phyloP scores from a whole-genome alignment of 2,797 vertebrate genomes.

The Gastrophryne carolinensis region DNA sequence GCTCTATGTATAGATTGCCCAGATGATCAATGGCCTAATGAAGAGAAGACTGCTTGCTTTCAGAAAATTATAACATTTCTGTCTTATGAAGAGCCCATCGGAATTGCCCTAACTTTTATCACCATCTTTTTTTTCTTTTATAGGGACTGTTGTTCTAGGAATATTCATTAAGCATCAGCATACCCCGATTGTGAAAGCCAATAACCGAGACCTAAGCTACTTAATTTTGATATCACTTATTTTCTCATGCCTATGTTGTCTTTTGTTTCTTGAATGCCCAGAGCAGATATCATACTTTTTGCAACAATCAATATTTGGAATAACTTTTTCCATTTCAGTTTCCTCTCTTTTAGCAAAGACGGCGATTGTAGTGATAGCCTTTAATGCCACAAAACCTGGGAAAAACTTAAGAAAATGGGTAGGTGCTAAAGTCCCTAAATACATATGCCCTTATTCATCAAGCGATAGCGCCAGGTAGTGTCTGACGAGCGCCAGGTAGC shows the following conservation, averaged over 20 bases:
- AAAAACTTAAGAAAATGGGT: slow-evolving; percentile 35
- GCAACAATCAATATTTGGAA: slow-evolving; percentile 38
- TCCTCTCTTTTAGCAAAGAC: slow-evolving; percentile 46
- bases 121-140: background rate
- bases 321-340: slow-evolving; percentile 36
- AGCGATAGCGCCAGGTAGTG: too few relatives aligned
- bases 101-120: slow-evolving; percentile 23
- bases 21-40: slow-evolving; percentile 42
- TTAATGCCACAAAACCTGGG: slow-evolving; percentile 50
- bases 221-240: slow-evolving; percentile 33
- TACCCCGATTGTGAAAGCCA: slow-evolving; percentile 45
- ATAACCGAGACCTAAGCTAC: slow-evolving; percentile 44
- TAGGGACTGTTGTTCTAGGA: background rate
- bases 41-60: slow-evolving; percentile 15
- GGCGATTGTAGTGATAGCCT: slow-evolving; percentile 40
- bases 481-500: too few relatives aligned
- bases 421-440: slow-evolving; percentile 36
- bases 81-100: slow-evolving; percentile 28
- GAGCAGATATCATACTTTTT: slow-evolving; percentile 3
- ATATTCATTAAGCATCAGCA: slow-evolving; percentile 28
- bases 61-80: slow-evolving; percentile 21
- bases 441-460: too few relatives aligned
- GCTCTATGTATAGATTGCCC: slow-evolving; percentile 28
- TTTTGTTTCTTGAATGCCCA: slow-evolving; percentile 33
- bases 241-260: slow-evolving; percentile 19